Evolutionary conservation across 2,797 vertebrate genomes (phyloP).

Genomic region (Chanos chanos): DNA sequence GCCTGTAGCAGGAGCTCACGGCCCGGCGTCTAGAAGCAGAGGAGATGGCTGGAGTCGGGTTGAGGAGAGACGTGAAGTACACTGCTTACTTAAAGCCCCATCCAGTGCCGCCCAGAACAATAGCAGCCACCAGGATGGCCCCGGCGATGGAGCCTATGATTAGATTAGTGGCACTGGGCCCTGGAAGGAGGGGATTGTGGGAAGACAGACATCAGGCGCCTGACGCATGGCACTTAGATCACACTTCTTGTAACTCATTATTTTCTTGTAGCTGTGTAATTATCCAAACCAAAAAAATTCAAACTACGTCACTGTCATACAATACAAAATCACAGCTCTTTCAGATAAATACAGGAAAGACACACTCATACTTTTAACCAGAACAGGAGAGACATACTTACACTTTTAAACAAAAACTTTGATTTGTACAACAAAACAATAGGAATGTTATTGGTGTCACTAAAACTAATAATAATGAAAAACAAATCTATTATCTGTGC

Average conservation of each 20-base stretch:
- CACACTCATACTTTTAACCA: too few species aligned
- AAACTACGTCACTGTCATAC: slow-evolving; percentile 3
- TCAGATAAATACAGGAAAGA: background rate
- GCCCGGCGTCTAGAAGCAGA: slow-evolving; percentile 88
- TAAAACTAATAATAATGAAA: too few species aligned
- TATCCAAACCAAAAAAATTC: too few species aligned
- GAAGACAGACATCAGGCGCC: slow-evolving; percentile 64
- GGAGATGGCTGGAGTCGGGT: slow-evolving; percentile 84
- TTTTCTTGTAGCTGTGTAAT: too few species aligned
- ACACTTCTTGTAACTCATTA: too few species aligned
- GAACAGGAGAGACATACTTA: too few species aligned
- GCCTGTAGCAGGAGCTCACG: slow-evolving; percentile 98
- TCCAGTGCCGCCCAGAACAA: slow-evolving; percentile 99
- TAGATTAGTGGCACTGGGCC: slow-evolving; percentile 99
- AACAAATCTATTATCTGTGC: too few species aligned
- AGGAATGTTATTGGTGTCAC: too few species aligned
- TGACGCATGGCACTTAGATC: slow-evolving; percentile 76
- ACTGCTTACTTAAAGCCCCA: slow-evolving; percentile 99
- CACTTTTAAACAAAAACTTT: too few species aligned
- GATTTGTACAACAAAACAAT: too few species aligned
- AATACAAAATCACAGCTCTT: slow-evolving; percentile 1
- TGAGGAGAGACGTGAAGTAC: slow-evolving; percentile 91
- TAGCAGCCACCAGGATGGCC: slow-evolving; percentile 99
- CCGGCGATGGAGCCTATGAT: slow-evolving; percentile 99
- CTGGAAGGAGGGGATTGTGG: slow-evolving; percentile 82